Conservation (phyloP, 53 echinoderm and acorn worm genomes). For the Echinometra lucunter region DNA sequence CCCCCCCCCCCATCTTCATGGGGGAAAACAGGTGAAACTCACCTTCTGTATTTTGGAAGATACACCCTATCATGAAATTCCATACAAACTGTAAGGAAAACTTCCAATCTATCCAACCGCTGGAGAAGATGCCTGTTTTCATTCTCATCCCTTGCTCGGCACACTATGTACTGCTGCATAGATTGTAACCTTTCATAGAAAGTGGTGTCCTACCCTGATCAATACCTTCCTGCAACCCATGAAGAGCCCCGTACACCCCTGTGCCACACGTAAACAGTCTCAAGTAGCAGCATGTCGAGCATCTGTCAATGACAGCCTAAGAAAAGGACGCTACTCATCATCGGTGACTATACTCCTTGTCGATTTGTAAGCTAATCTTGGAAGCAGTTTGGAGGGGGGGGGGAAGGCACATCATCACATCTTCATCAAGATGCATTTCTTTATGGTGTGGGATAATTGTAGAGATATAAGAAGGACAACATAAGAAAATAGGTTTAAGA, state of each 20-base stretch:
- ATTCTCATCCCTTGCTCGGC: neutral
- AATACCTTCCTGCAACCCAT: neutral
- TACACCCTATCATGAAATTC: neutral
- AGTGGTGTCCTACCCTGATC: neutral
- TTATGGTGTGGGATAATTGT: neutral
- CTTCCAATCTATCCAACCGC: neutral
- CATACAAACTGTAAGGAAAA: neutral
- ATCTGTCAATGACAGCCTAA: conserved; percentile 28
- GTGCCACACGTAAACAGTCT: conserved; percentile 51
- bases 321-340: conserved; percentile 30
- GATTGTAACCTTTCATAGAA: neutral
- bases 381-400: neutral
- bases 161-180: neutral
- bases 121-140: neutral
- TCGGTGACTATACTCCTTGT: conserved; percentile 21
- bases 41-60: neutral
- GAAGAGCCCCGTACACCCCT: conserved; percentile 31
- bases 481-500: neutral
- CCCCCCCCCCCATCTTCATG: neutral
- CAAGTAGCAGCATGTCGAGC: conserved; percentile 36
- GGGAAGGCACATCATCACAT: neutral
- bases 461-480: neutral
- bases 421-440: neutral
- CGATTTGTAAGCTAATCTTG: conserved; percentile 47
- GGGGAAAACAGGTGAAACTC: neutral